phyloP scores from a whole-genome alignment of 2,888 invertebrate genomes.

The Meiosimyza decipiens region DNA sequence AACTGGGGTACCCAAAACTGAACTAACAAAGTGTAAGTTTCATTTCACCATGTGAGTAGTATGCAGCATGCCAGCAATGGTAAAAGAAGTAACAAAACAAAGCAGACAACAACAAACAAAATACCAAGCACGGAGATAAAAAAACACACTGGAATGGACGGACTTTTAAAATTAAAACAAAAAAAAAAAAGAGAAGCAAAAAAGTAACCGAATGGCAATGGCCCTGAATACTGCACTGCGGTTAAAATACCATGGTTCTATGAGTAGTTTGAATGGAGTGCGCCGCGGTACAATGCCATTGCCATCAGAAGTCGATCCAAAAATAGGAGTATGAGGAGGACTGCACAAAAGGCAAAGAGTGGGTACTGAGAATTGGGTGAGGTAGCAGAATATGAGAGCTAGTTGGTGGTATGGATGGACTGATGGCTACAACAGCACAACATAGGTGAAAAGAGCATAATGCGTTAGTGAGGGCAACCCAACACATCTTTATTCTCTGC shows the following conservation, averaged over 20 bases:
- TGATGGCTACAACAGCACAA: neutral
- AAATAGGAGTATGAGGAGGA: neutral
- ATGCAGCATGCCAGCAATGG: too few relatives aligned
- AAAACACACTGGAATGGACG: neutral
- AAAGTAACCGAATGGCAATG: slow-evolving; percentile 46
- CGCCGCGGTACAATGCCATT: slow-evolving; percentile 13
- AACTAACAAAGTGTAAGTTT: neutral
- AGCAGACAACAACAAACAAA: neutral
- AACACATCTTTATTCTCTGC: neutral
- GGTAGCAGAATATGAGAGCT: neutral
- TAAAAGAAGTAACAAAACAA: neutral
- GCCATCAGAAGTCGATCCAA: slow-evolving; percentile 12
- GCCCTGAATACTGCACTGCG: slow-evolving; percentile 45
- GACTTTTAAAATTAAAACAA: neutral
- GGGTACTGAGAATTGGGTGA: slow-evolving; percentile 17
- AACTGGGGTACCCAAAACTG: slow-evolving; percentile 35
- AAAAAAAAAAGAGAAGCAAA: neutral
- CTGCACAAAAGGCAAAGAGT: neutral
- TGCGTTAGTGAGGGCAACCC: neutral
- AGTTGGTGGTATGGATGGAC: neutral
- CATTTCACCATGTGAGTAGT: neutral
- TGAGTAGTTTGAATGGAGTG: too few relatives aligned
- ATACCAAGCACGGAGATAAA: too few relatives aligned
- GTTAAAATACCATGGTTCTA: slow-evolving; percentile 22
- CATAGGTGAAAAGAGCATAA: neutral